phyloP scores from a whole-genome alignment of 2,797 vertebrate genomes.

The Pogonophryne albipinna region DNA sequence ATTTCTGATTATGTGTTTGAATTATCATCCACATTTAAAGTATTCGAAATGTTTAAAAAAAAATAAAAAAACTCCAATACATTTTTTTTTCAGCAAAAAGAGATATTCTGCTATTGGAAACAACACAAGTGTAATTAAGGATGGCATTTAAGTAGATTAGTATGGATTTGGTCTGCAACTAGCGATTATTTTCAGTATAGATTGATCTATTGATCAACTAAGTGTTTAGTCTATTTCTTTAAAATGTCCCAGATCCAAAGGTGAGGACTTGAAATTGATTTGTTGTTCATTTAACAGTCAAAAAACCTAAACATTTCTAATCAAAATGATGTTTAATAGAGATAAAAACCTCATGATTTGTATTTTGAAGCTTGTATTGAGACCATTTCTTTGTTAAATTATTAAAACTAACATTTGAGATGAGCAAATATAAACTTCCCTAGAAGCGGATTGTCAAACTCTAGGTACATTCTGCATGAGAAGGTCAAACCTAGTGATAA shows the following conservation, averaged over 20 bases:
- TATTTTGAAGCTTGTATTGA: not conserved
- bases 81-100: not conserved
- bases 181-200: not conserved
- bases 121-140: not conserved
- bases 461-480: not conserved
- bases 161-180: not conserved
- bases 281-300: not conserved
- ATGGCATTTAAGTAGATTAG: not conserved
- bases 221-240: not conserved
- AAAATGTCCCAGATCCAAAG: not conserved
- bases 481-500: constrained; percentile 16
- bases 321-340: not conserved
- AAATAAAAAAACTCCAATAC: too few species aligned
- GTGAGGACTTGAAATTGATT: not conserved
- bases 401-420: constrained; percentile 6
- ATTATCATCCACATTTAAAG: not conserved
- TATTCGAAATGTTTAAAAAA: not conserved
- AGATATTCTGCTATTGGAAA: not conserved
- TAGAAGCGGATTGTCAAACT: not conserved
- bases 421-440: not conserved
- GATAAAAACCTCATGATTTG: not conserved
- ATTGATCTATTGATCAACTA: not conserved
- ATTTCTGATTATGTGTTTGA: constrained; percentile 3
- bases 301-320: not conserved
- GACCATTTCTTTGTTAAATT: not conserved